These are phyloP conservation scores for Tetramorium bicarinatum DNA, from an alignment of 2,888 invertebrate genomes.

Conservation along the genomic window DNA sequence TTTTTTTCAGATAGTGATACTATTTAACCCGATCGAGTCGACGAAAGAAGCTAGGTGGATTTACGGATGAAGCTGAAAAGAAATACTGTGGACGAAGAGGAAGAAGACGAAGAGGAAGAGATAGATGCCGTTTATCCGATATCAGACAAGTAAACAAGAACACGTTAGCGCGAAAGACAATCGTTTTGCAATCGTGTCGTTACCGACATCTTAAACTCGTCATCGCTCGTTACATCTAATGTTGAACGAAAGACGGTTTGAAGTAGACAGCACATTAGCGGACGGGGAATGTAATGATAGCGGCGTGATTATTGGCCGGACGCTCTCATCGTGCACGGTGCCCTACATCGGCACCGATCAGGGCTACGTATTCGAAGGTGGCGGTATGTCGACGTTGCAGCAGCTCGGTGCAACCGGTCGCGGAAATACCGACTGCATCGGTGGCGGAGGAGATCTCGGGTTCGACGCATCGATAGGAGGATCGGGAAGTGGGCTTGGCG, in stretches of 20 bases:
- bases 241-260: constrained; percentile 84
- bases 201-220: constrained; percentile 37
- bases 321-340: constrained; percentile 73
- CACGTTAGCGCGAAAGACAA: background rate
- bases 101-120: constrained; percentile 59
- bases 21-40: constrained; percentile 66
- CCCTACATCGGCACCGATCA: constrained; percentile 76
- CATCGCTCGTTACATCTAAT: constrained; percentile 78
- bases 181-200: background rate
- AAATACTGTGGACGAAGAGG: constrained; percentile 68
- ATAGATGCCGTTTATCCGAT: background rate
- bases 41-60: constrained; percentile 62
- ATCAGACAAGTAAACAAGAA: background rate
- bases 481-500: constrained; percentile 77
- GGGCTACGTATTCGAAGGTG: constrained; percentile 79
- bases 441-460: constrained; percentile 68
- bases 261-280: constrained; percentile 79
- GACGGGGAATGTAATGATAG: constrained; percentile 84
- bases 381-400: constrained; percentile 77
- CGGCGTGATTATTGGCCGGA: constrained; percentile 77
- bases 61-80: constrained; percentile 73
- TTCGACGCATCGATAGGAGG: constrained; percentile 60
- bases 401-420: constrained; percentile 73
- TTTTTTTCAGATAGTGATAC: constrained; percentile 77
- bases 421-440: constrained; percentile 75